These are phyloP conservation scores for Paramormyrops hopkinsi DNA, from an alignment of 2,797 vertebrate genomes.

Conservation along the genomic window DNA sequence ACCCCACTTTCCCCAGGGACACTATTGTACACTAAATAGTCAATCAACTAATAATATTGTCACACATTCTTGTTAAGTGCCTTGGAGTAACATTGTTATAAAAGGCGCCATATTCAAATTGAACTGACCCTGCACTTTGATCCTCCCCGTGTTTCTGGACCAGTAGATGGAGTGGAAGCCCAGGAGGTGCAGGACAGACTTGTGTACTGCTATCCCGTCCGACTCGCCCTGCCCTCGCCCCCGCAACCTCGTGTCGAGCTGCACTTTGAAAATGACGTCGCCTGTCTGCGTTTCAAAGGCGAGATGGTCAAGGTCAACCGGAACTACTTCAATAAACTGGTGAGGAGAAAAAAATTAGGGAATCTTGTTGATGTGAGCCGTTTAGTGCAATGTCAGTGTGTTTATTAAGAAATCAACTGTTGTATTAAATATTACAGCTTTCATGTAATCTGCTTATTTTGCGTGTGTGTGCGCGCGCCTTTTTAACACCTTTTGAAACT, in stretches of 20 bases:
- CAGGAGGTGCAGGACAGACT: conserved; percentile 70
- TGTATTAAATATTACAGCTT: neutral
- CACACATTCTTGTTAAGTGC: neutral
- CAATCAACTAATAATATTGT: neutral
- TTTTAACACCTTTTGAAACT: neutral
- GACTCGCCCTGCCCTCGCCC: conserved; percentile 68
- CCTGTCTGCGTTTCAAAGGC: conserved; percentile 85
- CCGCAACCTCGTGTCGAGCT: conserved; percentile 81
- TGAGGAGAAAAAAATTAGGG: conserved; percentile 40
- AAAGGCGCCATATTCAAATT: neutral
- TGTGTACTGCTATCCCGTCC: conserved; percentile 86
- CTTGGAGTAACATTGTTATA: neutral
- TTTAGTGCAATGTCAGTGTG: neutral
- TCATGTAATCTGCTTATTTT: neutral
- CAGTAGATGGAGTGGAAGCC: conserved; percentile 63
- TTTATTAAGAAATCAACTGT: neutral
- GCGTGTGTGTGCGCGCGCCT: neutral
- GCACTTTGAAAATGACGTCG: conserved; percentile 85
- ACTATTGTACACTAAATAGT: neutral
- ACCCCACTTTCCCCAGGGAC: neutral
- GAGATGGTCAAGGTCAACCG: conserved; percentile 95
- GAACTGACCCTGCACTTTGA: neutral
- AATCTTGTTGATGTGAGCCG: neutral
- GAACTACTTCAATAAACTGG: conserved; percentile 93
- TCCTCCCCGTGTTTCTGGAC: neutral